A percentile compares a stretch with the other conserved stretches of the same genome.
These are phyloP conservation scores for Notiomystis cincta DNA, from an alignment of 2,113 vertebrate genomes.

Conservation along the genomic window DNA sequence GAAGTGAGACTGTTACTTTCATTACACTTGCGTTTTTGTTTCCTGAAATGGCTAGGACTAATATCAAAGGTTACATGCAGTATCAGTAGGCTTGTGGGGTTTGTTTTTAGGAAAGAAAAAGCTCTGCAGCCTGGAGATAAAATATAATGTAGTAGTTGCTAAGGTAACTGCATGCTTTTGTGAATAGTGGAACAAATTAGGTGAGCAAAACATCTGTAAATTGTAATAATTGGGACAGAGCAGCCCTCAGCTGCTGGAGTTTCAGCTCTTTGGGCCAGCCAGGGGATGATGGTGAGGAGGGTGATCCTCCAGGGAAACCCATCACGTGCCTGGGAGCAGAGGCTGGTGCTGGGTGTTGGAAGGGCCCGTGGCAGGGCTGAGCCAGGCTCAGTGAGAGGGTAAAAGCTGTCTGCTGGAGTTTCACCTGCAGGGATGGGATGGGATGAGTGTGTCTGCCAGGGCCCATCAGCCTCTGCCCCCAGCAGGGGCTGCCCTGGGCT, in stretches of 20 bases:
- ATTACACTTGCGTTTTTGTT: not conserved
- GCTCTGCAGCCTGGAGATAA: slow-evolving; percentile 72
- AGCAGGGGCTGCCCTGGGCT: rapidly evolving
- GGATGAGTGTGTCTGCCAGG: not conserved
- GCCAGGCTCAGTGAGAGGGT: not conserved
- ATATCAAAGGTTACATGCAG: slow-evolving; percentile 12
- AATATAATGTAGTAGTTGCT: slow-evolving; percentile 73
- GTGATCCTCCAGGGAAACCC: not conserved
- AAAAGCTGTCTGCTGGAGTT: not conserved
- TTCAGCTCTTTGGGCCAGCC: slow-evolving; percentile 6
- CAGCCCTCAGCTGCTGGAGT: slow-evolving; percentile 11
- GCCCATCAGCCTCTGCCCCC: rapidly evolving
- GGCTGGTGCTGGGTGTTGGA: not conserved
- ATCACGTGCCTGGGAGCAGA: not conserved
- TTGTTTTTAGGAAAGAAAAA: slow-evolving; percentile 57
- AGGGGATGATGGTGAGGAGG: not conserved
- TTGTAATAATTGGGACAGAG: slow-evolving; percentile 39
- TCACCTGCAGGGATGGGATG: rapidly evolving
- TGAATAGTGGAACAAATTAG: slow-evolving; percentile 75
- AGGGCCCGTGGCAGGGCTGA: not conserved
- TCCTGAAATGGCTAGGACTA: slow-evolving; percentile 19
- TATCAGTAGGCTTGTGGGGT: slow-evolving; percentile 26
- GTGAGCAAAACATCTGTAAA: slow-evolving; percentile 70
- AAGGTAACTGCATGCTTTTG: slow-evolving; percentile 67
- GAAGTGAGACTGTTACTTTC: not conserved